Base-by-base conservation (phyloP, 2,888 invertebrate genomes). In the Mythimna lalbum region DNA sequence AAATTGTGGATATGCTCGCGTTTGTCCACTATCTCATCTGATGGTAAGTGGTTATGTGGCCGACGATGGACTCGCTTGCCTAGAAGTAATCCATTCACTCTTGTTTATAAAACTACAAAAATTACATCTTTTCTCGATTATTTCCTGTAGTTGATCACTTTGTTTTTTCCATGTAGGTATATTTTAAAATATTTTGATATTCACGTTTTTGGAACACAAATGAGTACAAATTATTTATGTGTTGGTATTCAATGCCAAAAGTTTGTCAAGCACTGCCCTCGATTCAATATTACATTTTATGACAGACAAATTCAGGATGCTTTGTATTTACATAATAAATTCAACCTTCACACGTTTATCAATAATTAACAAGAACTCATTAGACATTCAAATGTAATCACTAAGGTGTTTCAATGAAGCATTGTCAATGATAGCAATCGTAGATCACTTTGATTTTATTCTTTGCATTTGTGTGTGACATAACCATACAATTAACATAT, bases 361-460 rank as follows among this genome's bases (percentile, higher is more conserved):
- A 53, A 62, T 31, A 75, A 69, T 63, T 52, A 75, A 36, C 39
- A 60, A 49, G 50, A 78, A 69, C 49, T 53, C 49, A 64, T 81
- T 64, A 55, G 0, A 57, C 21, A 62, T 76, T 67, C 63, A 76
- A 76, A 67, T 67, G 33, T 36, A 23, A 66, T 43, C 14, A 59
- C 23, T 62, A 47, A 63, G 49, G 39, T 21, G 7, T 78, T 64
- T 50, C 56, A 80, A 76, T 81, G 65, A 65, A 60, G 63, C 70
- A 76, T 69, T 78, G 77, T 81, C 36, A 57, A 49, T 14, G 77
- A 78, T 69, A 76, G 23, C 17, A 17, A 76, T 76, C 65, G 10
- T 53, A 78, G 78, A 81, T 81, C 63, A 55, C 56, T 53, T 53
- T 0, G 53, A 81, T 69, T 63, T 50, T 53, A 70, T 67, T 64